Percentiles rank a stretch among this genome's conserved stretches.
Conservation (phyloP, 2,797 vertebrate genomes). For the Lacerta agilis region DNA sequence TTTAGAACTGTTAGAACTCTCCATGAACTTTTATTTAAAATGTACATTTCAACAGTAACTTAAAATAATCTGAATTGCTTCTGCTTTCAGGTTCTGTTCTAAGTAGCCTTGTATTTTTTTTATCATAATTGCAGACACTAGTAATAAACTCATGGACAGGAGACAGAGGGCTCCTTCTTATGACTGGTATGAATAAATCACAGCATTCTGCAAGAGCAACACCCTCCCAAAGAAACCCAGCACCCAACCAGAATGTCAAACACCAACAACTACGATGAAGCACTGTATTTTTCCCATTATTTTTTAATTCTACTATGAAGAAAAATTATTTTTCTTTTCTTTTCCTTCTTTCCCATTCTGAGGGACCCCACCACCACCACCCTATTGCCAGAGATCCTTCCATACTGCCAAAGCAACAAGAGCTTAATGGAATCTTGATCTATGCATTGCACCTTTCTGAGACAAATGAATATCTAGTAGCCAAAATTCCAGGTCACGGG, state of each 20-base stretch:
- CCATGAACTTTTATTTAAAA: conserved; percentile 7
- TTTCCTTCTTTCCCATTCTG: neutral
- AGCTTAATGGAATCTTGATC: neutral
- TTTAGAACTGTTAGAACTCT: neutral
- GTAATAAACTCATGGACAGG: neutral
- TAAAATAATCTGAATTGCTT: conserved; percentile 1
- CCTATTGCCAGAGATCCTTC: neutral
- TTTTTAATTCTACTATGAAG: neutral
- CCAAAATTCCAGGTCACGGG: neutral
- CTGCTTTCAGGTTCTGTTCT: conserved; percentile 5
- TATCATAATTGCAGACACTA: neutral
- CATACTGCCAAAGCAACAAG: neutral
- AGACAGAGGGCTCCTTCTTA: neutral
- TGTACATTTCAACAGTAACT: neutral
- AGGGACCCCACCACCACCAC: neutral
- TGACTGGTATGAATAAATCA: neutral
- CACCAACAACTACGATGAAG: neutral
- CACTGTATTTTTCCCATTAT: neutral
- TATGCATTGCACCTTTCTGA: neutral
- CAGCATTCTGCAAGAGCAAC: neutral
- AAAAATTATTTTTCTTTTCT: neutral
- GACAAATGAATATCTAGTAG: neutral
- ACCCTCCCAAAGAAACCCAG: neutral
- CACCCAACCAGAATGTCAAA: neutral
- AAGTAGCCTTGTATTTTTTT: neutral